These are phyloP conservation scores for Sebastes diploproa DNA, from an alignment of 2,797 vertebrate genomes.

Conservation along the genomic window DNA sequence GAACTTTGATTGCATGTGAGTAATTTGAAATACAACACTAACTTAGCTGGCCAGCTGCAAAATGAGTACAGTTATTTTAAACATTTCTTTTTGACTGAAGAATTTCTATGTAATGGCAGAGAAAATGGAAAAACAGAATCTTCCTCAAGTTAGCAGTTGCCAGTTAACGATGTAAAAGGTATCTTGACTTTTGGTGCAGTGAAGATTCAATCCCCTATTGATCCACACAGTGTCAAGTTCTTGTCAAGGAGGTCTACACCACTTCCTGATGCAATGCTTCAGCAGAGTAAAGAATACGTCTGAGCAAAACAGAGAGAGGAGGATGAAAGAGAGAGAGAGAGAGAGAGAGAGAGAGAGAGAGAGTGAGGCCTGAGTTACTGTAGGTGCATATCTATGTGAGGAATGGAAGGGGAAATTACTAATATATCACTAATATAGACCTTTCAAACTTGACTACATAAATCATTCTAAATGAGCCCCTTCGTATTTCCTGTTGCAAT, in stretches of 20 bases:
- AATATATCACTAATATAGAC: neutral
- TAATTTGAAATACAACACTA: neutral
- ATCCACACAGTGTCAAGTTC: constrained; percentile 61
- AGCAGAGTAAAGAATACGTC: constrained; percentile 18
- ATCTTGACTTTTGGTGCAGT: constrained; percentile 62
- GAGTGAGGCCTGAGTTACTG: neutral
- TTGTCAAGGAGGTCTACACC: constrained; percentile 59
- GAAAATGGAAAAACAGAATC: constrained; percentile 15
- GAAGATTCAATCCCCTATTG: constrained; percentile 72
- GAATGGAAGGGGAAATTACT: neutral
- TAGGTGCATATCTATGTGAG: constrained; percentile 10
- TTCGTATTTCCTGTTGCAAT: no score
- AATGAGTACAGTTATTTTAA: neutral
- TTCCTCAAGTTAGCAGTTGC: constrained; percentile 50
- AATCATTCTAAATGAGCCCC: no score
- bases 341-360: neutral
- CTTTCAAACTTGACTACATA: no score
- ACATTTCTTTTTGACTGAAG: neutral
- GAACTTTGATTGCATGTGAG: neutral
- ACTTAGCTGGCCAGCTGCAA: neutral
- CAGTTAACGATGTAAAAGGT: constrained; percentile 62
- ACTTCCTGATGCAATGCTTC: constrained; percentile 60
- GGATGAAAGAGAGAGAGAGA: neutral
- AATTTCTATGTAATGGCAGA: neutral
- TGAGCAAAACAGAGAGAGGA: constrained; percentile 1